Conservation (phyloP, 2,113 vertebrate genomes). For the Lasiurus cinereus region DNA sequence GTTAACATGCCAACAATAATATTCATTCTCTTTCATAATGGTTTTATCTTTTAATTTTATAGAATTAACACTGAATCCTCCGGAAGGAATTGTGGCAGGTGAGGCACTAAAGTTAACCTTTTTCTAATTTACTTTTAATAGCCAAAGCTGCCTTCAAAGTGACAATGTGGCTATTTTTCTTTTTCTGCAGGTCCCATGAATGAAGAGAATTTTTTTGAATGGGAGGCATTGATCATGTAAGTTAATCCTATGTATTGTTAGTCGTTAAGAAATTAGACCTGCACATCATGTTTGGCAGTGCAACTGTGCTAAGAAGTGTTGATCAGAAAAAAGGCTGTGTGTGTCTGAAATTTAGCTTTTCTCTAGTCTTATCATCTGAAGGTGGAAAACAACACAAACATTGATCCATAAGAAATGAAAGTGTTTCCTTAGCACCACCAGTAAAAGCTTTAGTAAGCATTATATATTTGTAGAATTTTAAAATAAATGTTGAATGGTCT, state of each 20-base stretch:
- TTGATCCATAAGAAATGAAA: neutral
- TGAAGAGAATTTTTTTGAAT: slow-evolving; percentile 99
- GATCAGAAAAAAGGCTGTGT: neutral
- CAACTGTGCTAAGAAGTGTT: neutral
- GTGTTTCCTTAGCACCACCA: neutral
- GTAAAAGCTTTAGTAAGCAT: neutral
- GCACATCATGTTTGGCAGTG: neutral
- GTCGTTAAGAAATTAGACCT: neutral
- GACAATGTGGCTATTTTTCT: slow-evolving; percentile 41
- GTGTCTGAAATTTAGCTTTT: fast-evolving
- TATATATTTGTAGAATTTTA: neutral
- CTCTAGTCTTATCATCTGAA: neutral
- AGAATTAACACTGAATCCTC: slow-evolving; percentile 97
- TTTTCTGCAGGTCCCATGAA: slow-evolving; percentile 93
- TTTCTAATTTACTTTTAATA: neutral
- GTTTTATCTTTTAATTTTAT: slow-evolving; percentile 80
- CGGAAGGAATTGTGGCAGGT: slow-evolving; percentile 97
- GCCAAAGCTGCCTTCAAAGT: neutral
- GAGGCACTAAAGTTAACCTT: slow-evolving; percentile 72
- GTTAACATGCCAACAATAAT: neutral
- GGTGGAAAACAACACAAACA: neutral
- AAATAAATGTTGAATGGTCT: neutral
- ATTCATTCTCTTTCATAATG: neutral
- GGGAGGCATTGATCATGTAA: slow-evolving; percentile 99
- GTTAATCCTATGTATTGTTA: slow-evolving; percentile 74